Base-by-base conservation (phyloP, 2,113 vertebrate species). In the Empidonax traillii region DNA sequence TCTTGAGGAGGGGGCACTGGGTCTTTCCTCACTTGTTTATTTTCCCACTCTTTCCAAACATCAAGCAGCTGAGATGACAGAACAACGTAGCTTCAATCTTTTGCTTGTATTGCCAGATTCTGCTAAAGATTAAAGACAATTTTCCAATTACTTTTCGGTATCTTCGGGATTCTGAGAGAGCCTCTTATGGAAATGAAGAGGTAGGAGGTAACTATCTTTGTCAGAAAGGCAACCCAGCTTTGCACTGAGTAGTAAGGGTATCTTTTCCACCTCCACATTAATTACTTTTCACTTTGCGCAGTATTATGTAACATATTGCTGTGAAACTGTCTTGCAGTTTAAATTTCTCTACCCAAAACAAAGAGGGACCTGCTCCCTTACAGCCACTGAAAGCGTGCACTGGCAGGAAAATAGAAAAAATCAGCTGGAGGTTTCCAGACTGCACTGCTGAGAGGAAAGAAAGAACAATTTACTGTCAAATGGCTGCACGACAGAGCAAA, bases 171-270 rank as follows among this genome's bases (percentile, higher is more conserved):
- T 89, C 75, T 83, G 68, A 94, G 46, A 62, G 78, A 56, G 84
- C 49, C 59, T 90, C 68, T 95, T 65, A 94, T 85, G 71, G 91
- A 94, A 93, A 92, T 77, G 81, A 93, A 96, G 91, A 92, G 39
- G 95, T 97, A 90, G 96, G 96, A 97, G 95, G 93, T 97, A 94
- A 66, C 96, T 97, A 95, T 96, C 85, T 96, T 82, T 73, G 81
- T 85, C 35, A 0, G 73, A 79, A 95, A 96, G 92, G 84, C 89
- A 91, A 94, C 84, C 87, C 16, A 22, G 92, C 86, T 92, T 91
- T 87, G 95, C 85, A 71, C 84, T 14, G 81, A 85, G 93, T 74
- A 66, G 90, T 91, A 93, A 89, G 93, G 92, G 53, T 77, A 89
- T 87, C 77, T 96, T 92, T 92, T 79, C 95, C 94, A 82, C 96